Conservation (phyloP, 2,888 invertebrate genomes). For the Agelastica alni region DNA sequence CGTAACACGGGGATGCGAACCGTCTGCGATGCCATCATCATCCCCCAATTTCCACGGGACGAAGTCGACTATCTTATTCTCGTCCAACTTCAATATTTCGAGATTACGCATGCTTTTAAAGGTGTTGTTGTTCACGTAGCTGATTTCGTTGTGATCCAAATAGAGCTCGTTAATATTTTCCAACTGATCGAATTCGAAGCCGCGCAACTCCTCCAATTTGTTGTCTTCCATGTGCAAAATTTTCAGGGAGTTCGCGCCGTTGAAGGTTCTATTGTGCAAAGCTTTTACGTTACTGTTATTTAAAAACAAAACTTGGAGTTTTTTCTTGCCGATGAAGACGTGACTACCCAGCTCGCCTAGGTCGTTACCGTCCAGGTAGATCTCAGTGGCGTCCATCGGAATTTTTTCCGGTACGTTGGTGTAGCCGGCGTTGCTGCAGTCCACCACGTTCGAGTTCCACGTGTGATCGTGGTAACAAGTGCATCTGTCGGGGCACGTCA, state of each 20-base stretch:
- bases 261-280: conserved; percentile 81
- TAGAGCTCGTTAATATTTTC: conserved; percentile 75
- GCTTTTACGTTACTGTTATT: conserved; percentile 78
- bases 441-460: conserved; percentile 84
- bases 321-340: conserved; percentile 85
- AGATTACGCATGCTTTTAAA: conserved; percentile 74
- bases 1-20: conserved; percentile 67
- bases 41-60: conserved; percentile 67
- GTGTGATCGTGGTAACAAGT: conserved; percentile 86
- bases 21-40: conserved; percentile 61
- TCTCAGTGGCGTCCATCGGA: conserved; percentile 89
- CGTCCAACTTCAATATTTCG: conserved; percentile 74
- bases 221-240: conserved; percentile 80
- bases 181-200: conserved; percentile 78
- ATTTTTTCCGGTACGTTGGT: conserved; percentile 76
- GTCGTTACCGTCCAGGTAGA: conserved; percentile 82
- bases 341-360: conserved; percentile 79
- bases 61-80: conserved; percentile 77
- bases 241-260: conserved; percentile 74
- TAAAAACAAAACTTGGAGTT: conserved; percentile 75
- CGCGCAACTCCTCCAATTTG: conserved; percentile 70
- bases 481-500: conserved; percentile 86
- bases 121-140: conserved; percentile 73
- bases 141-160: conserved; percentile 75
- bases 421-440: conserved; percentile 77